Evolutionary conservation across 2,113 vertebrate species (phyloP), one percentile per base, ranked within the genome.

Genomic region (Lasiurus borealis): DNA sequence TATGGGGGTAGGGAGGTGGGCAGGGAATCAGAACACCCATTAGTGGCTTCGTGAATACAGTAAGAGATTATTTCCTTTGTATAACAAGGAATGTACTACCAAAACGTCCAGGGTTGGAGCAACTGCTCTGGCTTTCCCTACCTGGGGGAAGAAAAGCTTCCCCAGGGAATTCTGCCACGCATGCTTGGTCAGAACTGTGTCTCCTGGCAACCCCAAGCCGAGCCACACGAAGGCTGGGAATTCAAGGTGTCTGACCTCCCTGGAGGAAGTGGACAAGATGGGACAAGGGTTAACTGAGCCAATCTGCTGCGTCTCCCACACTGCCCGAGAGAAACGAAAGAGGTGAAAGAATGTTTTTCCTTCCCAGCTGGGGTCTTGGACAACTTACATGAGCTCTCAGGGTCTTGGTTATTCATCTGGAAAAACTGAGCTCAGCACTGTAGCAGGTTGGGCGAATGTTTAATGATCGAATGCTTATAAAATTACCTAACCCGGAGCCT

Each of bases 401-500:
- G 5, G 21, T 68, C 52, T 78, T 62, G 34, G 6, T 46, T 85
- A 87, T 80, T 89, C 27, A 50, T 18, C 15, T 81, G 50, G 73
- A 73, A 85, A 97, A 72, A 82, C 19, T 68, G 34, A 62, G n/a
- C 34, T 75, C 59, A 90, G 76, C 87, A 62, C 16, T 27, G 0
- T 12, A 27, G 36, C 44, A 62, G 57, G 27, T n/a, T 71, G 40
- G 44, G 23, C 10, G 64, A 90, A 52, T 90, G 59, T 48, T 16
- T 59, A 86, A 88, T 57, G 48, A 82, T 48, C 19, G 4, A 29
- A 9, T 57, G 54, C 27, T 90, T 89, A 71, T 23, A 75, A 54
- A 91, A 69, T 72, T 19, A 64, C 62, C 57, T 75, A 27, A 48
- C 52, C 25, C 13, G 19, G 52, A 68, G 27, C 29, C 90, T 82